Base-by-base conservation (phyloP, 2,888 invertebrate species). In the Mellilla xanthometata region DNA sequence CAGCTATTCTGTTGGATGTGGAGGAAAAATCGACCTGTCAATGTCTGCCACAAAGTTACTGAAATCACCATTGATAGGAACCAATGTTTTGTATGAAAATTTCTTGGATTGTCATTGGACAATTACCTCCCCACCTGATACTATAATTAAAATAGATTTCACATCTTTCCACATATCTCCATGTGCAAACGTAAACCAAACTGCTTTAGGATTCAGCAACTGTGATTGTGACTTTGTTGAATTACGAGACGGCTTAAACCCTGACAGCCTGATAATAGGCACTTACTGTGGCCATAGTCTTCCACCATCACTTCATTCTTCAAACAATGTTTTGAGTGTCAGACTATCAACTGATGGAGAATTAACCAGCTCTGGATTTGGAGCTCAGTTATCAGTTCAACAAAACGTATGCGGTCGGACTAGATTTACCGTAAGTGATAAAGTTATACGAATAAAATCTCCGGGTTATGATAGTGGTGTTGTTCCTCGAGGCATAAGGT, bases 21-120 rank as follows among this genome's bases (percentile, higher is more conserved):
- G 96, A 30, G 95, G 95, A 29, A 71, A 65, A 2, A 76, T 95
- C n/a, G 82, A 91, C 49, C 64, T 95, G 46, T 90, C 84, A 0
- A 58, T 74, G 0, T 69, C 78, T 42, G 71, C 77, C 2, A 54
- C 76, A 7, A 57, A 70, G 26, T 75, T 47, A 31, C 78, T 93
- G 4, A 86, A 76, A 57, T 76, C 84, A 12, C 85, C 85, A 10
- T 56, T 79, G 1, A 65, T 84, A 28, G 66, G 57, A 26, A 62
- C 63, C 12, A 76, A 75, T 12, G 80, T 90, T 0, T 74, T 75
- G 1, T 95, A 95, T 65, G 93, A 93, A 53, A 76, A 91, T 26
- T 84, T 91, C 55, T 84, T 96, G 58, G 94, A 96, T 58, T 98
- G 98, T 67, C 87, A 91, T 34, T 97, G 96, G 95, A 75, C 80